These are phyloP conservation scores for Myotis lucifugus DNA, from an alignment of 2,113 vertebrate species.

Conservation along the genomic window DNA sequence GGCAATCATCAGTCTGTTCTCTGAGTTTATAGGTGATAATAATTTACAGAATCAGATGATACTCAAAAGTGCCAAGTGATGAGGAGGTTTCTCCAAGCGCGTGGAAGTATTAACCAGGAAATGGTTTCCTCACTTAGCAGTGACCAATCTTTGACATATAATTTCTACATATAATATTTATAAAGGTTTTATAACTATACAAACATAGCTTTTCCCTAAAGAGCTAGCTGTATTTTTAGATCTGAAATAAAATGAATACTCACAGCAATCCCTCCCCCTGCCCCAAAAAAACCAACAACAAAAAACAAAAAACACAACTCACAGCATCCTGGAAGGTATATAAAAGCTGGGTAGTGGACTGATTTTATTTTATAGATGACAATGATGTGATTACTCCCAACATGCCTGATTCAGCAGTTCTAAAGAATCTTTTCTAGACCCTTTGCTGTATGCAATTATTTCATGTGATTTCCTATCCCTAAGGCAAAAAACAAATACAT, in stretches of 20 bases:
- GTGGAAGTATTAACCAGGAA: background rate
- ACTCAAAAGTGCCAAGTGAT: background rate
- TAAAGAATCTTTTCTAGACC: background rate
- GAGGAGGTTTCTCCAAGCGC: background rate
- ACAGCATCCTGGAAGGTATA: background rate
- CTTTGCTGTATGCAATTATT: background rate
- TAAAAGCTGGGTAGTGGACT: background rate
- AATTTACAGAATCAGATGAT: background rate
- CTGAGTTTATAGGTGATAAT: background rate
- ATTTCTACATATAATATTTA: background rate
- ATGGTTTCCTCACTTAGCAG: background rate
- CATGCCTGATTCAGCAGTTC: background rate
- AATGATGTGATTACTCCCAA: background rate
- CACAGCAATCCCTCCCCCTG: background rate
- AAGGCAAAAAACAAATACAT: background rate
- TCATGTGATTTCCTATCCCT: background rate
- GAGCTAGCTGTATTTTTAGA: background rate
- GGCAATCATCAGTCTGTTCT: background rate
- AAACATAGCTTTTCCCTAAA: background rate
- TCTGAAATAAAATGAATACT: background rate
- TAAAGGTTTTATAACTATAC: background rate
- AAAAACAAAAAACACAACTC: background rate
- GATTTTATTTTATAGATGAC: constrained; percentile 20
- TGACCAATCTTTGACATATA: background rate
- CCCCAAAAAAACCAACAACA: background rate